phyloP scores from a whole-genome alignment of 2,797 vertebrate species.

The Ctenosaura bakeri region DNA sequence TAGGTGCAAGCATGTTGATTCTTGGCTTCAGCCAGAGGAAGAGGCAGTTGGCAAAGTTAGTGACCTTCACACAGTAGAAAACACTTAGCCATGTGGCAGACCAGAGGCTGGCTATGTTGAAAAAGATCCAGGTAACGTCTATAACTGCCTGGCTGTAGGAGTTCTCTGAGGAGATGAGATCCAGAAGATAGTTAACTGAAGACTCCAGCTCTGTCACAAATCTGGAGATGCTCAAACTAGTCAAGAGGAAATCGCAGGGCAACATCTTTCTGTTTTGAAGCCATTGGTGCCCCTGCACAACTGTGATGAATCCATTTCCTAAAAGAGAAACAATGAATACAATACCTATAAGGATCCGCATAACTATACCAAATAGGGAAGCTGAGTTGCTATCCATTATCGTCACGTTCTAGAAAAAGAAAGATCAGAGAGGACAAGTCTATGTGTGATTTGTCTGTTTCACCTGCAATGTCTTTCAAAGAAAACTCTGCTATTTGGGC shows the following conservation, averaged over 20 bases:
- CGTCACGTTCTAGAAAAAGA: not conserved
- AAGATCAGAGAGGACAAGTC: not conserved
- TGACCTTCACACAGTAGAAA: not conserved
- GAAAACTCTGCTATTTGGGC: not conserved
- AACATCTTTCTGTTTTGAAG: slow-evolving; percentile 38
- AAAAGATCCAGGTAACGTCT: slow-evolving; percentile 23
- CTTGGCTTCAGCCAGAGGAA: not conserved
- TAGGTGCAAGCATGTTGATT: not conserved
- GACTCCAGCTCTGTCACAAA: slow-evolving; percentile 45
- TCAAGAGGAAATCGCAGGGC: slow-evolving; percentile 28
- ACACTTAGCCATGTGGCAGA: not conserved
- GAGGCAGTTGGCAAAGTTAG: not conserved
- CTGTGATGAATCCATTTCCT: not conserved
- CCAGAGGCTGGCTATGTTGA: slow-evolving; percentile 33
- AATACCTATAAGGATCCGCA: slow-evolving; percentile 4
- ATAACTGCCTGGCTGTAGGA: not conserved
- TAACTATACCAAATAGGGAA: not conserved
- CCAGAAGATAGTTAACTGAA: slow-evolving; percentile 3
- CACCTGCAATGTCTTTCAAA: not conserved
- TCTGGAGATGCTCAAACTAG: slow-evolving; percentile 25
- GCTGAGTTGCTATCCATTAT: not conserved
- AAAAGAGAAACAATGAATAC: not conserved
- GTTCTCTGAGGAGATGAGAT: not conserved
- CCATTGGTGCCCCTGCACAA: slow-evolving; percentile 29
- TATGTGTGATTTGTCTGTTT: not conserved